Base-by-base conservation (phyloP, 2,888 invertebrate genomes). In the Hartigia nigra region DNA sequence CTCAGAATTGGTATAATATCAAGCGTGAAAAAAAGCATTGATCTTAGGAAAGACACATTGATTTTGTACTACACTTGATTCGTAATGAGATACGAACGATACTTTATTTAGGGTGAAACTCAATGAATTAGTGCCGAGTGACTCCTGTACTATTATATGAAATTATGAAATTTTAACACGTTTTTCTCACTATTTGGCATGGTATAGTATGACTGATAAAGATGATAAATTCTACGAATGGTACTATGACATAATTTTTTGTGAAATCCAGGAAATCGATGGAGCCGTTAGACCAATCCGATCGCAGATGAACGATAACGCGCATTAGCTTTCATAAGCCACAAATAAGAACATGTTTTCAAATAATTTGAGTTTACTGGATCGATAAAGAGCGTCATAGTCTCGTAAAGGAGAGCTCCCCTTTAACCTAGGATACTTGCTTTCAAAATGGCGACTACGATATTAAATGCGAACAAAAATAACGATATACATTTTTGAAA, bases 361-460 rank as follows among this genome's bases (percentile, higher is more conserved):
- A 32, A 34, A 72, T 34, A 34, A 31, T 72, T 72, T 34, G 32
- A 72, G 32, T 72, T 72, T 34, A 34, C 34, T 75, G 75, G 75
- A 75, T 75, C 75, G 75, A 75, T 75, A 35, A 75, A 36, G 75
- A 75, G 75, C 35, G 75, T 12, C 31, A 32, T 9, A 72, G 72
- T 31, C 72, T 72, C 31, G 31, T 23, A 32, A 75, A 75, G 75
- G 75, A 31, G 75, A 75, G 75, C n/a, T 75, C 75, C 75, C 35
- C 75, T 75, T 75, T 75, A 75, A 75, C 12, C 75, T 32, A 36
- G 36, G 75, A 75, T n/a, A 34, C 75, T 75, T n/a, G n/a, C 34
- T 75, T 72, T 11, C 72, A 72, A 72, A 72, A 72, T 72, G 72
- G 72, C 72, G 32, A 34, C 32, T 72, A 23, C 72, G 72, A 2